phyloP scores from a whole-genome alignment of 2,797 vertebrate genomes.

The Xiphorhynchus erythropygius region DNA sequence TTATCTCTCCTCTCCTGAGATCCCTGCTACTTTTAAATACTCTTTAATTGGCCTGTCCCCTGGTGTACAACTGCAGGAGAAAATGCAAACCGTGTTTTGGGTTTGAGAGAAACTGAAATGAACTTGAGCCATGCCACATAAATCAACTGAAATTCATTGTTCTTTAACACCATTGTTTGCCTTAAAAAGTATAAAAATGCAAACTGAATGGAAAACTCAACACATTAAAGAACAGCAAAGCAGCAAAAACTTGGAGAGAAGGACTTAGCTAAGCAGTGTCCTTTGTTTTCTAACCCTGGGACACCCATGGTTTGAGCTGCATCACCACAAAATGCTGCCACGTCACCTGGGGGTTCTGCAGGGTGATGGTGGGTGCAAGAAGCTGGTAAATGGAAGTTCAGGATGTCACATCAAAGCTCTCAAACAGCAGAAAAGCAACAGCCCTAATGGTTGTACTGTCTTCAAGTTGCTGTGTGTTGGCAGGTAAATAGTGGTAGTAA shows the following conservation, averaged over 20 bases:
- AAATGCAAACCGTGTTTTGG: background rate
- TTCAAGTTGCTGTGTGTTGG: background rate
- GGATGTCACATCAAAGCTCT: background rate
- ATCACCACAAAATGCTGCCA: background rate
- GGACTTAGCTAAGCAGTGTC: background rate
- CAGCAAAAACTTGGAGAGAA: background rate
- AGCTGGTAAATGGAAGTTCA: background rate
- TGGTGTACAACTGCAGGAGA: background rate
- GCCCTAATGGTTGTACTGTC: background rate
- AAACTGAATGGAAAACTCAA: background rate
- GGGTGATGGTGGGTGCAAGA: background rate
- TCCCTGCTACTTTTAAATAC: background rate
- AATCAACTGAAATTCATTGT: background rate
- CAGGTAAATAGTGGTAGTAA: background rate
- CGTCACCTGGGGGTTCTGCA: background rate
- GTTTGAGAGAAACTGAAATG: background rate
- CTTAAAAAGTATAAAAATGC: background rate
- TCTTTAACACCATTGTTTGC: background rate
- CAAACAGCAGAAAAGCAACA: background rate
- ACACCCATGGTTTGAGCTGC: background rate
- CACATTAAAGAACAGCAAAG: background rate
- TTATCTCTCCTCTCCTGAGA: constrained; percentile 7
- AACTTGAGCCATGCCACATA: background rate
- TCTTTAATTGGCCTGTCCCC: constrained; percentile 21
- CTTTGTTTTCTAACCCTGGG: background rate